Percentiles rank a stretch among this genome's conserved stretches.
phyloP scores from a whole-genome alignment of 2,113 vertebrate genomes.

The Myrmecobius fasciatus region DNA sequence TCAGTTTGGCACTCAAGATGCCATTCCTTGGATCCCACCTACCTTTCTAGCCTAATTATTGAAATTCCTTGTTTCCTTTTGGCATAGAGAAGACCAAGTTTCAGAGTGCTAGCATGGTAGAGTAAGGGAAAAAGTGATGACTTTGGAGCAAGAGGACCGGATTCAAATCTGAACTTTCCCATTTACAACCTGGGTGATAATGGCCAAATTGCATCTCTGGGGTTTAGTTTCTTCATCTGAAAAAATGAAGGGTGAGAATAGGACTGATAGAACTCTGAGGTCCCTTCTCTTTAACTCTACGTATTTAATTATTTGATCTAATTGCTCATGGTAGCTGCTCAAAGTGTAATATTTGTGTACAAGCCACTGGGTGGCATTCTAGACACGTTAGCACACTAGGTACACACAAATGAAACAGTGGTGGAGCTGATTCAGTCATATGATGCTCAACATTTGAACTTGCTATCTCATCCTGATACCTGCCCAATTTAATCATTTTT shows the following conservation, averaged over 20 bases:
- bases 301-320: not conserved
- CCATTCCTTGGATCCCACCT: not conserved
- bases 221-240: not conserved
- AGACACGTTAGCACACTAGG: not conserved
- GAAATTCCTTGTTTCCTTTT: not conserved
- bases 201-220: not conserved
- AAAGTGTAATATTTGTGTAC: not conserved
- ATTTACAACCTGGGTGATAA: not conserved
- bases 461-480: not conserved
- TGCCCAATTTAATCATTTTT: not conserved
- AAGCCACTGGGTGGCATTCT: not conserved
- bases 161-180: not conserved
- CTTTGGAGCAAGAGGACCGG: not conserved
- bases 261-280: not conserved
- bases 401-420: not conserved
- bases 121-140: not conserved
- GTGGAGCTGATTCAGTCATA: not conserved
- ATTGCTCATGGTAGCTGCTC: not conserved
- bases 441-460: not conserved
- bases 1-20: not conserved
- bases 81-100: not conserved
- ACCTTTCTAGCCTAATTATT: not conserved
- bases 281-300: not conserved
- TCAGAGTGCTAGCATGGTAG: not conserved
- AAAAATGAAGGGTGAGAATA: not conserved